phyloP scores from a whole-genome alignment of 2,797 vertebrate genomes.

The Eleutherodactylus coqui region DNA sequence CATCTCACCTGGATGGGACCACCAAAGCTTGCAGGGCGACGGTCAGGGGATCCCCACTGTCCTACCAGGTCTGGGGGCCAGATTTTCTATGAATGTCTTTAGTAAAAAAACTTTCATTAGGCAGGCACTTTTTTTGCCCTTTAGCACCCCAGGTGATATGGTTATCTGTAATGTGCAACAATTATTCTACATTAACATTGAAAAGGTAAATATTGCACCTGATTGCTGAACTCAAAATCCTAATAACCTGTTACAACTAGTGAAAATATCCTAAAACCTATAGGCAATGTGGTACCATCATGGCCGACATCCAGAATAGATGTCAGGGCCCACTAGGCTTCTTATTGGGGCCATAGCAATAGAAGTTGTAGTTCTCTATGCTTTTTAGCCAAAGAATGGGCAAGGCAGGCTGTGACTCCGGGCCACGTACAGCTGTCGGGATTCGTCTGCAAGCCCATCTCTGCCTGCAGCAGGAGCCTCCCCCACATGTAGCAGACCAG shows the following conservation, averaged over 20 bases:
- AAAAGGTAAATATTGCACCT: neutral
- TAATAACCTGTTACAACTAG: neutral
- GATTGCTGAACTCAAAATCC: neutral
- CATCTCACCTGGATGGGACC: too few relatives aligned
- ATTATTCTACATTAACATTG: neutral
- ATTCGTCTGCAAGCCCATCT: too few relatives aligned
- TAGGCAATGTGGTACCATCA: neutral
- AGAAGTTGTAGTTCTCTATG: neutral
- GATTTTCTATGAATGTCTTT: too few relatives aligned
- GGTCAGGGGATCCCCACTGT: too few relatives aligned
- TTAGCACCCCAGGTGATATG: neutral
- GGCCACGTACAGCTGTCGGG: neutral
- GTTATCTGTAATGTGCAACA: neutral
- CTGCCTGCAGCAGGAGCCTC: too few relatives aligned
- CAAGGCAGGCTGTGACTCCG: neutral
- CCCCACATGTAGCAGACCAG: too few relatives aligned
- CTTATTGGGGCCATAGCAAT: too few relatives aligned
- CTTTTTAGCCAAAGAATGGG: neutral
- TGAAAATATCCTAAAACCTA: neutral
- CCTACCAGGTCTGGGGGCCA: too few relatives aligned
- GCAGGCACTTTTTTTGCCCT: neutral
- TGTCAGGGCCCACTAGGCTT: neutral
- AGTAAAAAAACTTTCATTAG: too few relatives aligned
- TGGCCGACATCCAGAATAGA: neutral
- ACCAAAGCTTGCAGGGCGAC: too few relatives aligned